Conservation (phyloP, 2,888 invertebrate species). For the Pachliopta kotzebuea region DNA sequence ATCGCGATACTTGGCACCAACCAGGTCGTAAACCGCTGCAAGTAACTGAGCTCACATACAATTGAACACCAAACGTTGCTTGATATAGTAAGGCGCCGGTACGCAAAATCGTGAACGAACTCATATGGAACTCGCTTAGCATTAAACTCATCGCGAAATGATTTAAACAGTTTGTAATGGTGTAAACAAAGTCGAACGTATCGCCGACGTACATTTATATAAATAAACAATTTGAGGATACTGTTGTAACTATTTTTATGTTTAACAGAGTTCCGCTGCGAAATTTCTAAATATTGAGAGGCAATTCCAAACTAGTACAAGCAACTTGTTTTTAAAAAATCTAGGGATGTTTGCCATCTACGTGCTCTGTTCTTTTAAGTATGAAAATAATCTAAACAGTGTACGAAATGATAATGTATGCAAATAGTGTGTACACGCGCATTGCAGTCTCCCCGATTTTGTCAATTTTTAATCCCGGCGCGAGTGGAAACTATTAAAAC, state of each 20-base stretch:
- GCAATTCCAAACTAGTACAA: background rate
- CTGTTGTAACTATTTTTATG: no score
- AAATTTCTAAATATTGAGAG: no score
- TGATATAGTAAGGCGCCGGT: conserved; percentile 56
- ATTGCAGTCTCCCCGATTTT: conserved; percentile 25
- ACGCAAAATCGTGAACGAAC: conserved; percentile 48
- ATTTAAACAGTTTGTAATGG: conserved; percentile 50
- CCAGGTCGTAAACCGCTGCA: conserved; percentile 44
- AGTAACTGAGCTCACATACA: conserved; percentile 43
- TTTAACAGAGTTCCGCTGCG: no score
- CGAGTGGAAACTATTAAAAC: conserved; percentile 26
- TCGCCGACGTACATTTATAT: conserved; percentile 6
- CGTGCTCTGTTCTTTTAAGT: conserved; percentile 2
- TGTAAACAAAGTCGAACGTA: conserved; percentile 39
- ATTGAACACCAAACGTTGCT: conserved; percentile 32
- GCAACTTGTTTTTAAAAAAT: background rate
- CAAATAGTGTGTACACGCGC: conserved; percentile 28
- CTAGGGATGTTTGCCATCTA: background rate
- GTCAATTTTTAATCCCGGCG: conserved; percentile 29
- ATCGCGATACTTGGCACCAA: conserved; percentile 38
- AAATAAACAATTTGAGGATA: no score
- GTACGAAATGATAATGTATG: conserved; percentile 24
- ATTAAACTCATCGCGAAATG: conserved; percentile 58
- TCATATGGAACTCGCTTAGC: conserved; percentile 61
- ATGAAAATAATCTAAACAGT: conserved; percentile 18